Evolutionary conservation across 2,797 vertebrate species (phyloP).

Genomic region (Argya squamiceps): DNA sequence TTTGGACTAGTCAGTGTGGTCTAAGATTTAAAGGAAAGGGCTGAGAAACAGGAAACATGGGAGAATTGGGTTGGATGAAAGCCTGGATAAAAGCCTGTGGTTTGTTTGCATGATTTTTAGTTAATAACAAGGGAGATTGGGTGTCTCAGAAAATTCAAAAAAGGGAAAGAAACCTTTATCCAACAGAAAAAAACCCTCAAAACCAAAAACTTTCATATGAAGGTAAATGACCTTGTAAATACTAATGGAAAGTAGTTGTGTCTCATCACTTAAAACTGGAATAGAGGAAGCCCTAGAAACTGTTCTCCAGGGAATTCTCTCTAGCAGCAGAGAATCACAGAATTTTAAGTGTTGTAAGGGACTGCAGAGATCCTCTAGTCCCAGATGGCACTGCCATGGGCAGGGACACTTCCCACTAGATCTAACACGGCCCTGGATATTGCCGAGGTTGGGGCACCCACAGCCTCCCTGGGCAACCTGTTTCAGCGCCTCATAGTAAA

Average conservation of each 20-base stretch:
- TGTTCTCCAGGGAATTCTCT: neutral
- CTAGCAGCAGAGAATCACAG: neutral
- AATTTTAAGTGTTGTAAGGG: neutral
- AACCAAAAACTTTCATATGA: neutral
- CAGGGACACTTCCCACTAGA: neutral
- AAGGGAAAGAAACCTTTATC: neutral
- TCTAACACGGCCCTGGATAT: neutral
- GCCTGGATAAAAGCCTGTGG: slow-evolving; percentile 46
- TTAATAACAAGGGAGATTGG: slow-evolving; percentile 18
- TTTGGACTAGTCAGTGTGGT: slow-evolving; percentile 18
- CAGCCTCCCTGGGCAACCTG: neutral
- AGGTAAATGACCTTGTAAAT: neutral
- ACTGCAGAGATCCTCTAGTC: neutral
- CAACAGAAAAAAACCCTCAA: neutral
- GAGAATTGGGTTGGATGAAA: slow-evolving; percentile 42
- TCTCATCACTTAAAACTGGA: neutral
- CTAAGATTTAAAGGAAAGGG: slow-evolving; percentile 43
- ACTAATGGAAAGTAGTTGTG: neutral
- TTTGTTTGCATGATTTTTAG: slow-evolving; percentile 54
- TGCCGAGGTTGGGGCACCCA: neutral
- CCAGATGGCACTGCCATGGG: neutral
- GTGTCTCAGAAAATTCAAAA: slow-evolving; percentile 35
- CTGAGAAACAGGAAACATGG: slow-evolving; percentile 57
- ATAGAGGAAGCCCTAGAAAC: neutral
- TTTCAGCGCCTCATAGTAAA: neutral